These are phyloP conservation scores for Anas acuta DNA, from an alignment of 2,797 vertebrate genomes.

Conservation along the genomic window DNA sequence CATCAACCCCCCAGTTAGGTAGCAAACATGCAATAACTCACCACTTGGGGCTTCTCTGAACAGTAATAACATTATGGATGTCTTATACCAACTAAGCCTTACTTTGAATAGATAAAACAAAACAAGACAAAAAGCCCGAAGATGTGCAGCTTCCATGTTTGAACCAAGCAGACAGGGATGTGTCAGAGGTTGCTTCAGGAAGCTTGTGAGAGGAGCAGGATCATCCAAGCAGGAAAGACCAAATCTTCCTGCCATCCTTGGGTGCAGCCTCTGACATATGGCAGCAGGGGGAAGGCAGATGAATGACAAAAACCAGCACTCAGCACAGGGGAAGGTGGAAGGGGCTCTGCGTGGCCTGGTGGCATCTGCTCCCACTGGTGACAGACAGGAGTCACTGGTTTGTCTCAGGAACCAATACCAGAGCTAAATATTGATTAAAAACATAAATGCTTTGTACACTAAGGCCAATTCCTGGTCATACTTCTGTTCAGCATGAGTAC, in stretches of 20 bases:
- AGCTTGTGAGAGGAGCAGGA: not conserved
- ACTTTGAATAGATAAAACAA: not conserved
- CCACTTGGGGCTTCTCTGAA: not conserved
- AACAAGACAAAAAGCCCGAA: too few relatives aligned
- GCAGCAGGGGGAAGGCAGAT: not conserved
- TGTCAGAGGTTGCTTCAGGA: not conserved
- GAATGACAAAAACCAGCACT: not conserved
- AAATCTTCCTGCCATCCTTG: rapidly evolving
- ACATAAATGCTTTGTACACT: not conserved
- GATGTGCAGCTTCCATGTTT: not conserved
- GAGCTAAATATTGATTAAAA: not conserved
- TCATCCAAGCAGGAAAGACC: not conserved
- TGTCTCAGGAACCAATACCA: not conserved
- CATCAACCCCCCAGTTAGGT: not conserved
- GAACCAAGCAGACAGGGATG: not conserved
- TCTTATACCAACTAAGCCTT: not conserved
- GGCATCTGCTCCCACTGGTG: not conserved
- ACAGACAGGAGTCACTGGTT: not conserved
- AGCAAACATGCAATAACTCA: not conserved
- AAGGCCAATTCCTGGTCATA: not conserved
- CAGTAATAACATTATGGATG: not conserved
- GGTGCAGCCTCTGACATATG: not conserved
- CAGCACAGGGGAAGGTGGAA: not conserved
- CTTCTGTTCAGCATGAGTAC: not conserved
- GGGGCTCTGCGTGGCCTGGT: not conserved